phyloP scores from a whole-genome alignment of 1,140 invertebrate species.

The Cephus cinctus region DNA sequence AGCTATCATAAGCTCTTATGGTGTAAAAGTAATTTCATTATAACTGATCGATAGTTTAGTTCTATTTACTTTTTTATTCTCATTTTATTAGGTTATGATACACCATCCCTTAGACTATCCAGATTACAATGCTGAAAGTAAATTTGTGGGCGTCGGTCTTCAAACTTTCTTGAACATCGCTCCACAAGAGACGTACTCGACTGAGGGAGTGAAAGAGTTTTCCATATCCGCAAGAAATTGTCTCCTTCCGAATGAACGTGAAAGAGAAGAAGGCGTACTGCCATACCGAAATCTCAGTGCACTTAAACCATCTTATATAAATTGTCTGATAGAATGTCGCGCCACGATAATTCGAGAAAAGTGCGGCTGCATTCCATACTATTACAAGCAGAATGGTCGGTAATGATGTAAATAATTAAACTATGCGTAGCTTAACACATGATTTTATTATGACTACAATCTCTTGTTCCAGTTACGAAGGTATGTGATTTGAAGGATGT shows the following conservation, averaged over 20 bases:
- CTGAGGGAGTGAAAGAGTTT: conserved; percentile 53
- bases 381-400: conserved; percentile 56
- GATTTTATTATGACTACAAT: not conserved
- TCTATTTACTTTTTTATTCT: no score
- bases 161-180: conserved; percentile 61
- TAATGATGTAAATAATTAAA: no score
- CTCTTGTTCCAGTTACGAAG: conserved; percentile 24
- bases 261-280: no score
- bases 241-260: no score
- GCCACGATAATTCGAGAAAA: conserved; percentile 43
- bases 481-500: conserved; percentile 56
- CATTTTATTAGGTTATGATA: conserved; percentile 54
- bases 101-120: conserved; percentile 64
- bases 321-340: conserved; percentile 63
- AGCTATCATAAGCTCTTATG: conserved; percentile 26
- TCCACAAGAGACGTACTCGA: conserved; percentile 62
- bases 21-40: conserved; percentile 29
- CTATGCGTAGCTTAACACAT: not conserved
- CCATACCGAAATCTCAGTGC: no score
- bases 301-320: conserved; percentile 63
- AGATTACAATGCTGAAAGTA: conserved; percentile 58
- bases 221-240: conserved; percentile 55
- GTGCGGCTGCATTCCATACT: conserved; percentile 64
- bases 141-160: conserved; percentile 55
- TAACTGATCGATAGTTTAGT: conserved; percentile 9